These are phyloP conservation scores for Carabus problematicus DNA, from an alignment of 2,888 invertebrate genomes.

Conservation along the genomic window DNA sequence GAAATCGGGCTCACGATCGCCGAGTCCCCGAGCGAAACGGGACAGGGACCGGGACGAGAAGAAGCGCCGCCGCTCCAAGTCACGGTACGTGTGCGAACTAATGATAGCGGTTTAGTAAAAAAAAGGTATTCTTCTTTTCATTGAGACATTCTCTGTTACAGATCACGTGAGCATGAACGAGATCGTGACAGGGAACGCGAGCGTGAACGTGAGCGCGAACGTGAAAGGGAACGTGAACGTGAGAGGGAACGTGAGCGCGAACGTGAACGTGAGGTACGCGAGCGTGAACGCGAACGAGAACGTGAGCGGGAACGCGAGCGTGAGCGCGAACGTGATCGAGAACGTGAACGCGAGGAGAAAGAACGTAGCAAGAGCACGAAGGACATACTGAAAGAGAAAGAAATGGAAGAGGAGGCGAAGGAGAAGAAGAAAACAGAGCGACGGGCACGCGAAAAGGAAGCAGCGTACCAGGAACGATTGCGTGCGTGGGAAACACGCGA, in stretches of 20 bases:
- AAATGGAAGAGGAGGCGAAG: conserved; percentile 90
- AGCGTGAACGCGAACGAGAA: conserved; percentile 67
- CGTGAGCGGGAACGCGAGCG: conserved; percentile 61
- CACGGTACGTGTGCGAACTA: conserved; percentile 61
- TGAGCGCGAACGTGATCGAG: conserved; percentile 58
- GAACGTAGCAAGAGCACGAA: conserved; percentile 62
- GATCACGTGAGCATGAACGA: conserved; percentile 51
- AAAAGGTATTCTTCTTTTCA: too few relatives aligned
- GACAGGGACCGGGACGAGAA: conserved; percentile 54
- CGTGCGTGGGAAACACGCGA: conserved; percentile 88
- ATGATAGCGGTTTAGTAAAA: too few relatives aligned
- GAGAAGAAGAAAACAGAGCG: conserved; percentile 91
- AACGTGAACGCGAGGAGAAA: conserved; percentile 62
- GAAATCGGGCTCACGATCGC: conserved; percentile 54
- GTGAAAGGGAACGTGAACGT: conserved; percentile 58
- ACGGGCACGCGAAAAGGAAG: conserved; percentile 92
- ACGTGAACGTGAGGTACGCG: conserved; percentile 67
- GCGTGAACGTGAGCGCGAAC: conserved; percentile 58
- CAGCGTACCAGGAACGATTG: conserved; percentile 90
- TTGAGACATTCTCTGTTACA: not conserved
- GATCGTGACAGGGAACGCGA: conserved; percentile 60
- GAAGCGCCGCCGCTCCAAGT: conserved; percentile 59
- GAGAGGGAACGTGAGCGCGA: conserved; percentile 60
- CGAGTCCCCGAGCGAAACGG: conserved; percentile 54
- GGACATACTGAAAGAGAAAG: conserved; percentile 77